phyloP scores from a whole-genome alignment of 2,888 invertebrate species.

The Quadroppia sp. region DNA sequence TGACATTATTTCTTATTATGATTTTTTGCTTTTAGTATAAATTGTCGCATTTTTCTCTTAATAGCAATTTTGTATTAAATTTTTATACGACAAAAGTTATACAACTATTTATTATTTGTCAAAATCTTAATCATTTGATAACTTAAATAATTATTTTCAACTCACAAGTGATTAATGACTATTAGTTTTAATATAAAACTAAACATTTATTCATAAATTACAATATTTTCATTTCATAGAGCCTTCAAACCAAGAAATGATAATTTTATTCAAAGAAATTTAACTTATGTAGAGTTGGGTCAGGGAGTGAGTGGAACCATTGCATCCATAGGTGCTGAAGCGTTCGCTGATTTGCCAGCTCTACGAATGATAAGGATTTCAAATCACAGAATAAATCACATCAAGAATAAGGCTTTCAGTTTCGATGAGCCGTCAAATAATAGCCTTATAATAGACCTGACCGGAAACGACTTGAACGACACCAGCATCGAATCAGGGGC shows the following conservation, averaged over 20 bases:
- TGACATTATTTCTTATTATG: too few species aligned
- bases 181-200: not conserved
- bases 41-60: too few species aligned
- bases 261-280: not conserved
- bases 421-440: conserved; percentile 23
- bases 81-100: too few species aligned
- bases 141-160: too few species aligned
- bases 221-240: not conserved
- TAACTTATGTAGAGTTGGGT: conserved; percentile 29
- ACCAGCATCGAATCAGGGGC: conserved; percentile 30
- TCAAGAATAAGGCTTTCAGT: conserved; percentile 34
- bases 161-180: too few species aligned
- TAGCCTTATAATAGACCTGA: conserved; percentile 38
- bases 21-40: too few species aligned
- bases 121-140: too few species aligned
- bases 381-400: conserved; percentile 24
- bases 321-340: conserved; percentile 18
- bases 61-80: too few species aligned
- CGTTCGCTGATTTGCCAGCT: conserved; percentile 29
- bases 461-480: conserved; percentile 29
- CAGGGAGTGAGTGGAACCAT: conserved; percentile 24
- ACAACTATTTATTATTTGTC: too few species aligned
- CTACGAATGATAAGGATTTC: conserved; percentile 2
- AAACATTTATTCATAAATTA: not conserved
- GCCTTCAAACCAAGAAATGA: not conserved